These are phyloP conservation scores for Nasonovia ribisnigri DNA, from an alignment of 2,888 invertebrate genomes.

Conservation along the genomic window DNA sequence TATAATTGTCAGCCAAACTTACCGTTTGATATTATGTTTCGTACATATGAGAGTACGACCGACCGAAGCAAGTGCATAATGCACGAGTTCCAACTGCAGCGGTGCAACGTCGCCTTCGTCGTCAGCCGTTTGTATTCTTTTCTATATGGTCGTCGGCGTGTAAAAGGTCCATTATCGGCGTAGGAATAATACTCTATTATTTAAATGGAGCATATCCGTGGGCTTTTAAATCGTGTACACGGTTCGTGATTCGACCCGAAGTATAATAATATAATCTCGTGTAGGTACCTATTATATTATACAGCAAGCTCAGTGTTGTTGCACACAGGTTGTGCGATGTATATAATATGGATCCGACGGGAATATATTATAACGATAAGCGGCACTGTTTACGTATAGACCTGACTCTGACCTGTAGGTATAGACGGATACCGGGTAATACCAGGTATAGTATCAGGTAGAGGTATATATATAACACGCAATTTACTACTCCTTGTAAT, in stretches of 20 bases:
- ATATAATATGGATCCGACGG: background rate
- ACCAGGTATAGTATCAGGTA: too few species aligned
- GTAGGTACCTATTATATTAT: background rate
- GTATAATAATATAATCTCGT: background rate
- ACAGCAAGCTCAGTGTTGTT: background rate
- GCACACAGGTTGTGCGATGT: background rate
- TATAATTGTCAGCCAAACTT: background rate
- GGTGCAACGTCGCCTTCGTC: background rate
- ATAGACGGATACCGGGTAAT: background rate
- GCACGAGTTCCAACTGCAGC: background rate
- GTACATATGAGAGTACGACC: background rate
- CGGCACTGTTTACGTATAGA: background rate
- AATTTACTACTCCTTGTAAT: too few species aligned
- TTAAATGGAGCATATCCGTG: conserved; percentile 57
- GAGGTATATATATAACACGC: too few species aligned
- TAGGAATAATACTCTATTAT: background rate
- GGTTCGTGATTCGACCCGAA: conserved; percentile 50
- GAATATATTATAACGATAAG: background rate
- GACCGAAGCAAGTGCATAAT: background rate
- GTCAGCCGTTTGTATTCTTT: too few species aligned
- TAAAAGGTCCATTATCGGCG: background rate
- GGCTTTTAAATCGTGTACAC: conserved; percentile 58
- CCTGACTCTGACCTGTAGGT: too few species aligned
- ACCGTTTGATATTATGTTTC: background rate
- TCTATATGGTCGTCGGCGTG: background rate